phyloP scores from a whole-genome alignment of 2,797 vertebrate genomes.

The Coregonus ussuriensis region DNA sequence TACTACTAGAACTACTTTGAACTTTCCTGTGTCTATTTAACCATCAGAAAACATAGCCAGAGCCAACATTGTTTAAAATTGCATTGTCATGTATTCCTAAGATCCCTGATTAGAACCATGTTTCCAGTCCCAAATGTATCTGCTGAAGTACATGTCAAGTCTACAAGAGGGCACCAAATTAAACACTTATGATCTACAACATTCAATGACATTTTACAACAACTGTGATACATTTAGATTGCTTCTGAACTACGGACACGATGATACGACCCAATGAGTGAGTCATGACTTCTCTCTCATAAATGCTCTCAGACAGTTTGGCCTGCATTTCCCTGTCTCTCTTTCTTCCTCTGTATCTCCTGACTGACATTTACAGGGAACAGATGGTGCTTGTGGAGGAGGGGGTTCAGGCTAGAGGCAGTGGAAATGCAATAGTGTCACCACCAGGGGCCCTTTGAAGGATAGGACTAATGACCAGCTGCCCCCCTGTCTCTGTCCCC shows the following conservation, averaged over 20 bases:
- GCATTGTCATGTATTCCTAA: constrained; percentile 18
- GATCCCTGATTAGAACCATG: constrained; percentile 28
- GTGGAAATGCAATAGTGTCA: constrained; percentile 62
- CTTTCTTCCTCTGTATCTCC: not conserved
- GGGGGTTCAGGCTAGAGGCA: constrained; percentile 63
- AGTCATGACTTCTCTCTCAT: constrained; percentile 46
- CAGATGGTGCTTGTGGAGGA: constrained; percentile 65
- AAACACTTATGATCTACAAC: constrained; percentile 10
- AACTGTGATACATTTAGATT: constrained; percentile 1
- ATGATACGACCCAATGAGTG: constrained; percentile 37
- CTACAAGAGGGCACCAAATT: constrained; percentile 18
- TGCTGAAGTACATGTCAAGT: constrained; percentile 3
- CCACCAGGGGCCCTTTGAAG: constrained; percentile 55
- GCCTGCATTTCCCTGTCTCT: constrained; percentile 18
- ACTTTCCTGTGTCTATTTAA: constrained; percentile 12
- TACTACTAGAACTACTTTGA: constrained; percentile 44
- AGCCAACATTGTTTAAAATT: constrained; percentile 28
- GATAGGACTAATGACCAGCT: constrained; percentile 56
- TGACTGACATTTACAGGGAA: constrained; percentile 63
- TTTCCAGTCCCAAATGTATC: constrained; percentile 4
- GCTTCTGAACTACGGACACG: constrained; percentile 14
- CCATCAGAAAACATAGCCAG: constrained; percentile 30
- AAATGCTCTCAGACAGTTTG: constrained; percentile 44
- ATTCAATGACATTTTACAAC: not conserved
- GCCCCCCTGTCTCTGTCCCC: constrained; percentile 46